Conservation (phyloP, 2,797 vertebrate species). For the Alcedo quadribrachys region DNA sequence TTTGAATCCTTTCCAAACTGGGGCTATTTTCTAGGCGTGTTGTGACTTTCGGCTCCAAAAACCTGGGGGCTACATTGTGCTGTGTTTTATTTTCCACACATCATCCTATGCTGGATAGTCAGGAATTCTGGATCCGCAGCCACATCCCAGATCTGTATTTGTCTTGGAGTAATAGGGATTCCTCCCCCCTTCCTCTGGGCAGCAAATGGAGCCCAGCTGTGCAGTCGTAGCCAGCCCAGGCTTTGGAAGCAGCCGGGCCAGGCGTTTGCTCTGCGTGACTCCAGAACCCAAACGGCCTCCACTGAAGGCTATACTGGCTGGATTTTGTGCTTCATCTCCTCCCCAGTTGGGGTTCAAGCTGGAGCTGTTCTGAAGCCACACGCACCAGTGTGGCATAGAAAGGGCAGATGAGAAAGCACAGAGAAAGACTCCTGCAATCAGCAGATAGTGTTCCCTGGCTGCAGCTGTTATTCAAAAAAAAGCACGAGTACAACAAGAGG, state of each 20-base stretch:
- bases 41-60: slow-evolving; percentile 54
- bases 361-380: slow-evolving; percentile 48
- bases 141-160: slow-evolving; percentile 62
- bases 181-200: slow-evolving; percentile 41
- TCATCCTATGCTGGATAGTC: slow-evolving; percentile 40
- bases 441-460: slow-evolving; percentile 28
- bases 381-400: slow-evolving; percentile 4
- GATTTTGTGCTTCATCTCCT: slow-evolving; percentile 58
- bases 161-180: slow-evolving; percentile 57
- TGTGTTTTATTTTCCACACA: slow-evolving; percentile 62
- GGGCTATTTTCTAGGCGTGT: slow-evolving; percentile 47
- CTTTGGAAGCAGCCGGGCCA: slow-evolving; percentile 48
- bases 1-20: slow-evolving; percentile 47
- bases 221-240: slow-evolving; percentile 13
- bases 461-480: background rate
- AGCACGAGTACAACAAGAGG: background rate
- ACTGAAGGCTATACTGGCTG: slow-evolving; percentile 46
- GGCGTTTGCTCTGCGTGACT: slow-evolving; percentile 59
- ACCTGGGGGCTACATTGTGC: slow-evolving; percentile 37
- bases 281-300: slow-evolving; percentile 37
- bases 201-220: slow-evolving; percentile 68
- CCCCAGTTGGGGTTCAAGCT: slow-evolving; percentile 14
- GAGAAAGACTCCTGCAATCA: background rate
- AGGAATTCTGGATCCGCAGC: slow-evolving; percentile 57
- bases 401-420: slow-evolving; percentile 41